Conservation (phyloP, 2,888 invertebrate species). For the Drosophila ezoana region DNA sequence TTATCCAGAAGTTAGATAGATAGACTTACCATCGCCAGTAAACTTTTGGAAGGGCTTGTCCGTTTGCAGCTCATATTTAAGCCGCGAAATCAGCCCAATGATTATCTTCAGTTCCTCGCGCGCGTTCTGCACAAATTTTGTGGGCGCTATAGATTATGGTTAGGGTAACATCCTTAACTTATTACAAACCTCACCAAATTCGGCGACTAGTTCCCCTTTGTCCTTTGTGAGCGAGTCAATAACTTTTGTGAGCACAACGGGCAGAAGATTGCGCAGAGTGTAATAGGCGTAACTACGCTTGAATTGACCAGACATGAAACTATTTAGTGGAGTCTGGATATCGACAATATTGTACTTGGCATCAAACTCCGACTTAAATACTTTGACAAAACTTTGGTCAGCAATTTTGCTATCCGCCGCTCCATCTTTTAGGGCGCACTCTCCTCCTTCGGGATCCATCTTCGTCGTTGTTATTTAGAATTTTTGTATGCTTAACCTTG, state of each 20-base stretch:
- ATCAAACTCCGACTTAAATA: slow-evolving; percentile 78
- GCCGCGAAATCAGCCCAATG: slow-evolving; percentile 91
- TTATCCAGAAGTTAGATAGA: too few relatives aligned
- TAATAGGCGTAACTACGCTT: slow-evolving; percentile 91
- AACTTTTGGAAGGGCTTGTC: slow-evolving; percentile 91
- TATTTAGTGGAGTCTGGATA: slow-evolving; percentile 87
- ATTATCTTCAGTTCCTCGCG: slow-evolving; percentile 90
- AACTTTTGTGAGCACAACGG: slow-evolving; percentile 94
- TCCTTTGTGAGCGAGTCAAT: slow-evolving; percentile 92
- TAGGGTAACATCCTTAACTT: slow-evolving; percentile 2
- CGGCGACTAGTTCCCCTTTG: slow-evolving; percentile 87
- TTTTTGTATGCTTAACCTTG: slow-evolving; percentile 16
- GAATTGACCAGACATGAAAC: slow-evolving; percentile 88
- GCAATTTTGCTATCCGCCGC: not conserved
- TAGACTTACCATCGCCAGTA: slow-evolving; percentile 67
- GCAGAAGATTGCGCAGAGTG: slow-evolving; percentile 94
- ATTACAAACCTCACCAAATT: slow-evolving; percentile 87
- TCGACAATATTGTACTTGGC: slow-evolving; percentile 85
- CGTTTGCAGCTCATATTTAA: slow-evolving; percentile 96
- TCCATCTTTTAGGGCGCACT: slow-evolving; percentile 1
- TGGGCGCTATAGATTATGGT: slow-evolving; percentile 25
- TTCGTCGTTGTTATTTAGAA: slow-evolving; percentile 7
- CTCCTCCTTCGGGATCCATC: slow-evolving; percentile 36
- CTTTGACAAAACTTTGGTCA: slow-evolving; percentile 21
- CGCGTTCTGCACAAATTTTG: slow-evolving; percentile 86